Evolutionary conservation across 1,140 invertebrate species (phyloP).

Genomic region (Cotesia typhae): DNA sequence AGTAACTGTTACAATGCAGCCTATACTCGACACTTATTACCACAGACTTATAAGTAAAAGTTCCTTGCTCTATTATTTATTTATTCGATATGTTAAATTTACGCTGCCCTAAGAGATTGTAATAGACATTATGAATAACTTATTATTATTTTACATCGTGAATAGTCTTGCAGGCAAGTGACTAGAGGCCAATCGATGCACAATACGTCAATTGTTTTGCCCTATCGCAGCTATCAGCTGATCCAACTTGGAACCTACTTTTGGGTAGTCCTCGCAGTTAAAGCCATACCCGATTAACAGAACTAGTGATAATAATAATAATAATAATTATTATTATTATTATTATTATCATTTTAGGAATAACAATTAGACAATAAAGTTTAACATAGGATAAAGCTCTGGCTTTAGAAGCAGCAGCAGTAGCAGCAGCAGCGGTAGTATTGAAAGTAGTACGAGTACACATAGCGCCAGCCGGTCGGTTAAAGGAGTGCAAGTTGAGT

Average conservation of each 20-base stretch:
- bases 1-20: not conserved
- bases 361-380: not conserved
- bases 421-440: not conserved
- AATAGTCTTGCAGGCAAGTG: not conserved
- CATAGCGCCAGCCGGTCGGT: not conserved
- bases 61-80: too few species aligned
- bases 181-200: conserved; percentile 13
- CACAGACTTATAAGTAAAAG: too few species aligned
- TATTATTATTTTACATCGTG: not conserved
- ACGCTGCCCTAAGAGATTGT: too few species aligned
- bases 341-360: not conserved
- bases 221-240: too few species aligned
- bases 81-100: too few species aligned
- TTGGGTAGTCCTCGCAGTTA: too few species aligned
- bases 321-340: not conserved
- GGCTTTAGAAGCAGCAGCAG: not conserved
- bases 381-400: conserved; percentile 3
- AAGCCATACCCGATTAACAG: too few species aligned
- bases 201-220: not conserved
- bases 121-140: too few species aligned
- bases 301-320: too few species aligned
- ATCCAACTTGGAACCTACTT: too few species aligned
- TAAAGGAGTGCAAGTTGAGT: conserved; percentile 38
- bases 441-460: conserved; percentile 18
- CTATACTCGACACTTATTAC: not conserved